phyloP scores from a whole-genome alignment of 2,888 invertebrate species.

The Saturnia japonica region DNA sequence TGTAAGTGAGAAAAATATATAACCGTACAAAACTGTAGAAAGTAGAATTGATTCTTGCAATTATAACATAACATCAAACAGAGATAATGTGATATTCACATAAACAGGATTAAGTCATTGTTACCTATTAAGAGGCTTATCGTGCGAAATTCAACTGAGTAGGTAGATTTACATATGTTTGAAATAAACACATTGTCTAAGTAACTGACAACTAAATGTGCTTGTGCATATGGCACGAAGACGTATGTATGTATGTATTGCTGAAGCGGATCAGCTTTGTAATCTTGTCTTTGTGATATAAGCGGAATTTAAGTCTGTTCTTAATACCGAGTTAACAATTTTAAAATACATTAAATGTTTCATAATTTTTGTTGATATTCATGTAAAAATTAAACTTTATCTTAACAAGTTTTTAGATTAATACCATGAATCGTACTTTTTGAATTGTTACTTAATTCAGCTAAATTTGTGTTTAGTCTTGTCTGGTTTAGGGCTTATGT shows the following conservation, averaged over 20 bases:
- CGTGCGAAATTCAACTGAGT: not conserved
- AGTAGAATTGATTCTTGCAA: not conserved
- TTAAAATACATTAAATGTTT: not conserved
- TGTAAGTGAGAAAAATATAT: no score
- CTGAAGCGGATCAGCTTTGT: constrained; percentile 7
- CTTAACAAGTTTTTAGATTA: not conserved
- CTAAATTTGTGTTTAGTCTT: not conserved
- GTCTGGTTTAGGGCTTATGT: not conserved
- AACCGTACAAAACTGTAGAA: no score
- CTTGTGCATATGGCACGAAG: not conserved
- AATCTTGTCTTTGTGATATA: constrained; percentile 1
- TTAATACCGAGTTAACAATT: not conserved
- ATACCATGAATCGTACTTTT: not conserved
- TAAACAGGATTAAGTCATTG: constrained; percentile 4
- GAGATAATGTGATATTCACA: not conserved
- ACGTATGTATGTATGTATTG: not conserved
- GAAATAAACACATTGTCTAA: constrained; percentile 4
- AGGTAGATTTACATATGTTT: not conserved
- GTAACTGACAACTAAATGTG: not conserved
- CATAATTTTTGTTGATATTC: not conserved
- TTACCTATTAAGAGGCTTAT: not conserved
- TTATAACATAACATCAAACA: not conserved
- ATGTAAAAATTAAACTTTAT: not conserved
- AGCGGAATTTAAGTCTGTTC: not conserved
- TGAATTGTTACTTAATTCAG: not conserved